phyloP scores from a whole-genome alignment of 92 coral and sea anemone species.

The Palythoa grandiflora region DNA sequence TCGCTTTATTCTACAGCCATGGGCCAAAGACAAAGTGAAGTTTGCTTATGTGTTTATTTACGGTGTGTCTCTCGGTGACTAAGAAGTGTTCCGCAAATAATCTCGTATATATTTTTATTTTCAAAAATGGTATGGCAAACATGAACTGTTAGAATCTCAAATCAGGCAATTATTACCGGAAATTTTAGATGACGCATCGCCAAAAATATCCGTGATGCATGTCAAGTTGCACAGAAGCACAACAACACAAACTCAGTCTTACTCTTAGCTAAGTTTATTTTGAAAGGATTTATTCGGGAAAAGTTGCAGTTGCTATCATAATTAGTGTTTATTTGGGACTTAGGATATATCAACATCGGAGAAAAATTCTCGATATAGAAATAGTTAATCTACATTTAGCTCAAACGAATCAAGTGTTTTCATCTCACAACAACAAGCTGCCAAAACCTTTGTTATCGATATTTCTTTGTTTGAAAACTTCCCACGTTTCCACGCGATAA shows the following conservation, averaged over 20 bases:
- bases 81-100: not conserved
- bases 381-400: too few relatives aligned
- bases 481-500: not conserved
- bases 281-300: not conserved
- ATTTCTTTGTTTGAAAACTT: not conserved
- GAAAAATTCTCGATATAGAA: not conserved
- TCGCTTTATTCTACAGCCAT: too few relatives aligned
- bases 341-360: not conserved
- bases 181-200: slow-evolving; percentile 13
- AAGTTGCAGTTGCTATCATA: not conserved
- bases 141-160: not conserved
- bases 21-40: too few relatives aligned
- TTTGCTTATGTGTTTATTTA: too few relatives aligned
- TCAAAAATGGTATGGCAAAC: not conserved
- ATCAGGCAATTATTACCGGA: not conserved
- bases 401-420: too few relatives aligned
- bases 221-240: not conserved
- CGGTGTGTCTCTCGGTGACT: not conserved
- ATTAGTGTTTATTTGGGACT: not conserved
- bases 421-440: too few relatives aligned
- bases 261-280: not conserved
- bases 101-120: not conserved
- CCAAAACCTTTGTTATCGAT: too few relatives aligned
- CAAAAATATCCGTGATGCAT: not conserved
- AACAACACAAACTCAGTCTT: not conserved